Conservation (phyloP, 2,888 invertebrate genomes). For the Caenorhabditis sp. region DNA sequence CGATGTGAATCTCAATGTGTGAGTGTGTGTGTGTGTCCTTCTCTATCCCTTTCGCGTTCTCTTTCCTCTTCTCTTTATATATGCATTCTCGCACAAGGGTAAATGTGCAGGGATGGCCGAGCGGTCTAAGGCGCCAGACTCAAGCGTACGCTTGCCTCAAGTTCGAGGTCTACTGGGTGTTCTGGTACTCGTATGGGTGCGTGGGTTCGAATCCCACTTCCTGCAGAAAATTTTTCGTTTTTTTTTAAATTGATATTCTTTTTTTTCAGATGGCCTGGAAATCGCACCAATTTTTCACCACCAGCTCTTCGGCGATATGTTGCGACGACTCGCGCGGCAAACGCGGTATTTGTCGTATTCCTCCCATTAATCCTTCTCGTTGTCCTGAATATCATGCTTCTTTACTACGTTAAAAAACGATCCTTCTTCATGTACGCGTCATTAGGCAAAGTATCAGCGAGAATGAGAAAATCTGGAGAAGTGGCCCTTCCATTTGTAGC, state of each 20-base stretch:
- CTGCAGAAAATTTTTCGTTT: slow-evolving; percentile 22
- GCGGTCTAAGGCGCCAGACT: slow-evolving; percentile 73
- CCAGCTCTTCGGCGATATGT: slow-evolving; percentile 52
- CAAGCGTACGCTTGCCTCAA: slow-evolving; percentile 61
- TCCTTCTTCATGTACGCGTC: slow-evolving; percentile 53
- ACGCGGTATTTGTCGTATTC: slow-evolving; percentile 61
- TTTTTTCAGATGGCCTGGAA: slow-evolving; percentile 62
- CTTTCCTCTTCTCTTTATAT: not conserved
- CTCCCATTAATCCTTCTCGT: slow-evolving; percentile 60
- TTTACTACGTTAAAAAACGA: slow-evolving; percentile 55
- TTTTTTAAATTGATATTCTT: not conserved
- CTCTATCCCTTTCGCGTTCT: not conserved
- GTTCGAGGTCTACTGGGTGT: slow-evolving; percentile 22
- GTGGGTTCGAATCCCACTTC: slow-evolving; percentile 65
- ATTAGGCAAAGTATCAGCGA: slow-evolving; percentile 40
- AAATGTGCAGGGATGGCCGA: slow-evolving; percentile 69
- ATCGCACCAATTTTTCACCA: slow-evolving; percentile 55
- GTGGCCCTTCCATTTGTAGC: slow-evolving; percentile 45
- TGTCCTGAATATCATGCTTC: slow-evolving; percentile 43
- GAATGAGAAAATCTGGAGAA: slow-evolving; percentile 42
- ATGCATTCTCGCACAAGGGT: not conserved
- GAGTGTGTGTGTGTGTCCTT: slow-evolving; percentile 53
- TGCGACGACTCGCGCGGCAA: slow-evolving; percentile 53
- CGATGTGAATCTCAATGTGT: slow-evolving; percentile 55
- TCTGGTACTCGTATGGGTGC: slow-evolving; percentile 62